A percentile compares a stretch with the other conserved stretches of the same genome.
These are phyloP conservation scores for Escarpia spicata DNA, from an alignment of 2,888 invertebrate species.

Conservation along the genomic window DNA sequence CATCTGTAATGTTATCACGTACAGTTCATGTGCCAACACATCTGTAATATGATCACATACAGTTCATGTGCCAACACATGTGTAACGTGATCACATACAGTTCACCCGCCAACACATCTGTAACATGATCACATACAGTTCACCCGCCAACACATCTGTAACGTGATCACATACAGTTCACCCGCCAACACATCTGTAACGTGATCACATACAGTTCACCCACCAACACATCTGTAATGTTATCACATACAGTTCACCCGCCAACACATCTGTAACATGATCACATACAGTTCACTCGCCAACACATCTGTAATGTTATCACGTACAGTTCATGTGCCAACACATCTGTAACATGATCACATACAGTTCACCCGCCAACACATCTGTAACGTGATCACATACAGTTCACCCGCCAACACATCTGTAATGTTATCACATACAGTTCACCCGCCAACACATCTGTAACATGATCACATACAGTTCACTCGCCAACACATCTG, in stretches of 20 bases:
- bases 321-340: neutral
- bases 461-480: no score
- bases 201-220: no score
- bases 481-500: no score
- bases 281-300: neutral
- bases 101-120: constrained; percentile 39
- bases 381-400: constrained; percentile 29
- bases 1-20: no score
- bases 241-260: no score
- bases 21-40: constrained; percentile 27
- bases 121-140: neutral
- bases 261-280: no score
- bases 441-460: no score
- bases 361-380: constrained; percentile 34
- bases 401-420: no score
- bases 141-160: constrained; percentile 36
- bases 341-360: no score
- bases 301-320: neutral
- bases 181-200: constrained; percentile 38
- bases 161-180: constrained; percentile 33
- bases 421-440: no score
- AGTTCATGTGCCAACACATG: neutral
- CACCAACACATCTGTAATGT: no score
- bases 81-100: no score
- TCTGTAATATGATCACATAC: constrained; percentile 30